Conservation (phyloP, 2,888 invertebrate species). For the Catocala fraxini region DNA sequence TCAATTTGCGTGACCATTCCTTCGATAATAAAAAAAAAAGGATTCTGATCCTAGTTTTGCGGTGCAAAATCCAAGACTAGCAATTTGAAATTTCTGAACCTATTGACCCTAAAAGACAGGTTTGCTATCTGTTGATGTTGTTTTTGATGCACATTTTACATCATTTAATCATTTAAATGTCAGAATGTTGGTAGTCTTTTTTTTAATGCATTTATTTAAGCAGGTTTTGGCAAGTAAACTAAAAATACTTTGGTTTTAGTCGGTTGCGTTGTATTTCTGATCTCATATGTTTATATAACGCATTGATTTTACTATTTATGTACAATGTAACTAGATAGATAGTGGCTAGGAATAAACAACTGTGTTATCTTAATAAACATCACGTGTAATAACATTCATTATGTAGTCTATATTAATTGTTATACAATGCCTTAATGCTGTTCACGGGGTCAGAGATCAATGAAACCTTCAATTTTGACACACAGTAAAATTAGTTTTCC, state of each 20-base stretch:
- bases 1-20: no score
- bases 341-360: conserved; percentile 31
- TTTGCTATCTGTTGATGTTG: no score
- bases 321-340: conserved; percentile 25
- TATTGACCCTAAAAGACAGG: no score
- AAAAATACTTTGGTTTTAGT: conserved; percentile 3
- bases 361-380: conserved; percentile 30
- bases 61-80: no score
- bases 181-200: not conserved
- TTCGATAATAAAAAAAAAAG: no score
- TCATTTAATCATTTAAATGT: conserved; percentile 1
- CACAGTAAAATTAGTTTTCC: no score
- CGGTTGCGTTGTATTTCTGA: not conserved
- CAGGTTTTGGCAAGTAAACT: not conserved
- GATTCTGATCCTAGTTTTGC: no score
- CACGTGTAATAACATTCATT: conserved; percentile 33
- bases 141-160: no score
- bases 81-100: no score
- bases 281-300: not conserved
- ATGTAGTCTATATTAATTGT: conserved; percentile 21
- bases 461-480: conserved; percentile 14
- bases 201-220: not conserved
- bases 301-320: conserved; percentile 10
- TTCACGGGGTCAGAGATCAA: conserved; percentile 31
- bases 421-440: conserved; percentile 21